Base-by-base conservation (phyloP, 2,113 vertebrate species). In the Boulengeromyrus knoepffleri region DNA sequence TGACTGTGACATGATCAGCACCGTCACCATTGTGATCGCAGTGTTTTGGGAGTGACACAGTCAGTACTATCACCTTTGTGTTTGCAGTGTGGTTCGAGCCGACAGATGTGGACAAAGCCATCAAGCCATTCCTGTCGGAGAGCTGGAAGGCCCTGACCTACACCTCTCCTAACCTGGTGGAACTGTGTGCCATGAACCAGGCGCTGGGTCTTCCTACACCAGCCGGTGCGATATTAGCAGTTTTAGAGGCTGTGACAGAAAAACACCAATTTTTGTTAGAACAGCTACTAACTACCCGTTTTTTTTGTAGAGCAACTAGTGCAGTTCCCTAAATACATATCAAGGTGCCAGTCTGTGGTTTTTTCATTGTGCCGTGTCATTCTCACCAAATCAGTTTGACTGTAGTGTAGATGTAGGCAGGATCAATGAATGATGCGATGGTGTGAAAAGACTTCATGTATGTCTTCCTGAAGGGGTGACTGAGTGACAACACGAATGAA, bases 41-140 rank as follows among this genome's bases (percentile, higher is more conserved):
- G 13, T 46, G 45, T 2, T 39, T 24, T 46, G 27, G 80, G 1
- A 3, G 31, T 3, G 46, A 46, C 39, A 17, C 8, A 4, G 24
- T 27, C 46, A 46, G 21, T 19, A 45, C 42, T 9, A 1, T 46
- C 46, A 46, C 83, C 24, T 49, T 49, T 90, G 53, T 50, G 21
- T 93, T 95, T 93, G 89, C 94, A 98, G 98, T 98, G 92, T 98
- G 96, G 95, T 98, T 96, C 42, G 97, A 98, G 92, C 97, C 98
- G 0, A 98, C 98, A 2, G 96, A 97, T 93, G 92, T 95, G 90
- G 95, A 96, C 91, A 98, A 97, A 91, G 97, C 97, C 27, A 94
- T 95, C 10, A 98, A 98, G 93, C 97, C 98, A 0, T 98, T 98
- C 91, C 93, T 97, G 83, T 97, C 97, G 45, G 96, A 97, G 62